These are phyloP conservation scores for Hemicrepidius hirtus DNA, from an alignment of 2,888 invertebrate genomes.

Conservation along the genomic window DNA sequence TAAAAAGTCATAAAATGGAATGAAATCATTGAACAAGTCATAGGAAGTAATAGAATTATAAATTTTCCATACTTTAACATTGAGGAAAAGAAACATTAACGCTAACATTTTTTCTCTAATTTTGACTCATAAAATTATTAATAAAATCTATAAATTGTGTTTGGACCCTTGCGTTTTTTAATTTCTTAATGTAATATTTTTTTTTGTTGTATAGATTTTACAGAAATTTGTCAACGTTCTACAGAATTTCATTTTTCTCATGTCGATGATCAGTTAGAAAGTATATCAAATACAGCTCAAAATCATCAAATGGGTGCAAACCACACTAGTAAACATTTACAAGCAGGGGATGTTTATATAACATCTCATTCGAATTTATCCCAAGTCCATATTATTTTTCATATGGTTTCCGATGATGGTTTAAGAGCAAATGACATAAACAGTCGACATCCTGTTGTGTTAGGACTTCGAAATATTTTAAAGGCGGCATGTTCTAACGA, in stretches of 20 bases:
- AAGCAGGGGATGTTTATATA: constrained; percentile 89
- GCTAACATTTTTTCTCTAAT: too few relatives aligned
- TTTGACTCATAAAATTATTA: too few relatives aligned
- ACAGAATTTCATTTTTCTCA: constrained; percentile 97
- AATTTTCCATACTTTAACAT: too few relatives aligned
- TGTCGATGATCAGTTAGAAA: constrained; percentile 89
- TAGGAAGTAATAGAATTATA: too few relatives aligned
- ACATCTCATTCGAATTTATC: constrained; percentile 95
- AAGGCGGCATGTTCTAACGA: constrained; percentile 97
- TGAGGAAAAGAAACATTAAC: too few relatives aligned
- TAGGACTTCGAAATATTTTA: constrained; percentile 95
- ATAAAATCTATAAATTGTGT: too few relatives aligned
- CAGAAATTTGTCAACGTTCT: constrained; percentile 82
- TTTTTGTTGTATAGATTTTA: constrained; percentile 75
- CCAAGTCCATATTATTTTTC: constrained; percentile 96
- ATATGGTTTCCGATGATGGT: constrained; percentile 91
- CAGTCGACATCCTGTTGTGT: constrained; percentile 95
- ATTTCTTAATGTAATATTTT: constrained; percentile 62
- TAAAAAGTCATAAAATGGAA: too few relatives aligned
- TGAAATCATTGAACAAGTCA: too few relatives aligned
- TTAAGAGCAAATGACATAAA: constrained; percentile 86
- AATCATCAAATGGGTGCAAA: constrained; percentile 58
- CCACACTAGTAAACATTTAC: constrained; percentile 75
- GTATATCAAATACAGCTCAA: constrained; percentile 72
- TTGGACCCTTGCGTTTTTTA: too few relatives aligned